Conservation (phyloP, 2,113 vertebrate genomes). For the Mastomys coucha region DNA sequence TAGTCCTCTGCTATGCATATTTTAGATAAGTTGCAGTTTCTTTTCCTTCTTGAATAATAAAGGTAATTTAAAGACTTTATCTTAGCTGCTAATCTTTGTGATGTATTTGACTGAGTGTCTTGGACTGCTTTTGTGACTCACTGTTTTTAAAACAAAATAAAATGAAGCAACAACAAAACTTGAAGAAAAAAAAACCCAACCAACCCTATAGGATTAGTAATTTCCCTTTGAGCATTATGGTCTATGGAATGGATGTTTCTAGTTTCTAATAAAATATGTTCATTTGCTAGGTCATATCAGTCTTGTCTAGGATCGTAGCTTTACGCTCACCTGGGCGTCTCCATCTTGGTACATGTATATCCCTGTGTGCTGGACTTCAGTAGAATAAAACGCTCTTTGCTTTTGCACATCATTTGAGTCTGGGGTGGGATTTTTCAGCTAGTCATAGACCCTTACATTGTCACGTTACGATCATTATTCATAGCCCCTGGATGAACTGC, state of each 20-base stretch:
- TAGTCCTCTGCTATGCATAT: constrained; percentile 48
- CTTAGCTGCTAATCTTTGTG: constrained; percentile 22
- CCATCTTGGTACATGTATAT: no score
- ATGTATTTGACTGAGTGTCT: background rate
- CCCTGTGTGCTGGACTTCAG: no score
- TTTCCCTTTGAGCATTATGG: constrained; percentile 16
- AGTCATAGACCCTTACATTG: background rate
- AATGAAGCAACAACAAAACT: background rate
- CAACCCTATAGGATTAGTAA: background rate
- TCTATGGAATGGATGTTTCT: background rate
- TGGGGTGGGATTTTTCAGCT: no score
- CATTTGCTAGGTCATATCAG: background rate
- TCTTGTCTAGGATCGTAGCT: background rate
- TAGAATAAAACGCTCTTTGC: no score
- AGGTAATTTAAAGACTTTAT: constrained; percentile 43
- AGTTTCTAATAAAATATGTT: constrained; percentile 1
- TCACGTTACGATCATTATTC: background rate
- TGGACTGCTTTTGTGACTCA: background rate
- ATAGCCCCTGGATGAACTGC: background rate
- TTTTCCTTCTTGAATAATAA: background rate
- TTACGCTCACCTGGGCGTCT: background rate
- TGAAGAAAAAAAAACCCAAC: no score
- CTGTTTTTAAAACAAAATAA: background rate
- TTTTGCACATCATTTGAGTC: no score
- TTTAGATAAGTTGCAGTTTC: constrained; percentile 13